Evolutionary conservation across 1,140 invertebrate species (phyloP), one percentile per base, ranked within the genome.

Genomic region (Leptonema lineaticorne): DNA sequence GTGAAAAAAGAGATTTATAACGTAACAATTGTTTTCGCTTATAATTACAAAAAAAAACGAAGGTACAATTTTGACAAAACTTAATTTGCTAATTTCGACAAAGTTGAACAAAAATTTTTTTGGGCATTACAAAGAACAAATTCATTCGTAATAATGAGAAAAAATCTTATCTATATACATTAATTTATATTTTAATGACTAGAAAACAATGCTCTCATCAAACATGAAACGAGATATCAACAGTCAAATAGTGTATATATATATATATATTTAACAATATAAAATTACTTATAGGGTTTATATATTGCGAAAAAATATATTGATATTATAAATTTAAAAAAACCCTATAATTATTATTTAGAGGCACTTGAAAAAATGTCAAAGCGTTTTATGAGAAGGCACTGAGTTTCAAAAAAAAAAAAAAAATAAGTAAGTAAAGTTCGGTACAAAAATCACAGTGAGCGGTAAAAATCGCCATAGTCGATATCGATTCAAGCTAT

Each of bases 101-200:
- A 26, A 41, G 2, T 4, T 41, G 16, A 41, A 41, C 11, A 41
- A 14, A 2, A 41, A 41, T 41, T 4, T 41, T 41, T 41, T 41
- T 41, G 11, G 37, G 37, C 11, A 41, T 41, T 41, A 41, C 37
- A 41, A 41, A 41, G 11, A 28, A 63, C 41, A 22, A 22, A 63
- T 53, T 24, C 20, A 53, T 16, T n/a, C 30, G 30, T 6, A 6
- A 33, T 33, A 11, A 45, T 7, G 11, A 41, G 22, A 53, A 53
- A 26, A 18, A 53, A 53, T 14, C 50, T 26, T 53, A 53, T 16
- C 9, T 71, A 71, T 71, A 64, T 71, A 71, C 69, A 71, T 58
- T 58, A 67, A n/a, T n/a, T n/a, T n/a, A n/a, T n/a, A n/a, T n/a
- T n/a, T 70, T 46, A 67, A 64, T 71, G 69, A 71, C 69, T 71